phyloP scores from a whole-genome alignment of 2,113 vertebrate genomes.

The Psilopogon haemacephalus region DNA sequence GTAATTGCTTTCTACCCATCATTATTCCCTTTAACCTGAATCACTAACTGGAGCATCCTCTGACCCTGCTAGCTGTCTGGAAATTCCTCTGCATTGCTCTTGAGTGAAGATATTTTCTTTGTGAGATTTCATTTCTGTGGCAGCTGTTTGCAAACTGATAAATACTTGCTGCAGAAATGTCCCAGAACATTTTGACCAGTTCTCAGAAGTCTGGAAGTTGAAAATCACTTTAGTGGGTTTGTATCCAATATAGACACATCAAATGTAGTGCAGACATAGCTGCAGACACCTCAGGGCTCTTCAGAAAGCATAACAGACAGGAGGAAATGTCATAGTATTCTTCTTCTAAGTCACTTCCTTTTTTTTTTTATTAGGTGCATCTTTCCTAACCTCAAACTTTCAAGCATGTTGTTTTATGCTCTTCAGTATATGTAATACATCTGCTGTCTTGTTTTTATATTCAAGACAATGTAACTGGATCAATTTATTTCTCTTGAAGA shows the following conservation, averaged over 20 bases:
- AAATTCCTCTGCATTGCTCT: neutral
- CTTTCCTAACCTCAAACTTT: neutral
- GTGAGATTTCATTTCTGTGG: neutral
- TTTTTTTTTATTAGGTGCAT: neutral
- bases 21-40: neutral
- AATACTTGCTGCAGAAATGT: neutral
- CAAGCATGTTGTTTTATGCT: neutral
- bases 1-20: neutral
- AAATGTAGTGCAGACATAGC: neutral
- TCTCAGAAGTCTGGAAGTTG: neutral
- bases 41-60: neutral
- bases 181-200: neutral
- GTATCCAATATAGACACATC: neutral
- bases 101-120: neutral
- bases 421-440: neutral
- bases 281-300: neutral
- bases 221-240: neutral
- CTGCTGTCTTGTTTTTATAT: neutral
- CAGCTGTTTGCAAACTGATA: neutral
- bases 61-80: neutral
- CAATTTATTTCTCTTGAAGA: neutral
- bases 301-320: neutral
- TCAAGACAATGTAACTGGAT: neutral
- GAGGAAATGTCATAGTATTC: neutral
- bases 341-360: neutral